These are phyloP conservation scores for Autographa gamma DNA, from an alignment of 2,888 invertebrate species.

Conservation along the genomic window DNA sequence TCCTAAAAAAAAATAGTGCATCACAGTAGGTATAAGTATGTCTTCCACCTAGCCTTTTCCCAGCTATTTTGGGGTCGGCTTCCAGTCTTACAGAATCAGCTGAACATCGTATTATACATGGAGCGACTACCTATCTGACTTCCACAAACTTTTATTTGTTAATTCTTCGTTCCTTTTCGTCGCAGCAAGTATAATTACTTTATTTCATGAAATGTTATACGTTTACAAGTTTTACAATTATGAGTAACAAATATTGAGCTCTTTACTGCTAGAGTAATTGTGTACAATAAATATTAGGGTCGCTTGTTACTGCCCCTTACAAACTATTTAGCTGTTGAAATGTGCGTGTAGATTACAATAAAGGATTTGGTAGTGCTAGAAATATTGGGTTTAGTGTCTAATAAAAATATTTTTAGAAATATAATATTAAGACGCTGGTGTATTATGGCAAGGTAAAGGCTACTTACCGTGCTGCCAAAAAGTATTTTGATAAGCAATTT, in stretches of 20 bases:
- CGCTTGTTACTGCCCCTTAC: not conserved
- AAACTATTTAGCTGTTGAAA: not conserved
- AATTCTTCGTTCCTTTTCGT: too few species aligned
- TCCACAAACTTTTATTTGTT: too few species aligned
- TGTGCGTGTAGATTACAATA: constrained; percentile 4
- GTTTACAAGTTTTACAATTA: not conserved
- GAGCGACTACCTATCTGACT: too few species aligned
- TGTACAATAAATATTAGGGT: not conserved
- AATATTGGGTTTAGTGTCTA: not conserved
- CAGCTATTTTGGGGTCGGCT: not conserved
- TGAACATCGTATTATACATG: too few species aligned
- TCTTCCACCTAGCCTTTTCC: not conserved
- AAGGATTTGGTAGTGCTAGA: not conserved
- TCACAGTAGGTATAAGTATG: too few species aligned
- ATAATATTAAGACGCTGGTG: too few species aligned
- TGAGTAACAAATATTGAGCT: not conserved
- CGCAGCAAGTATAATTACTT: too few species aligned
- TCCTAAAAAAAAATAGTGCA: too few species aligned
- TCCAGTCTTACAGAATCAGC: too few species aligned
- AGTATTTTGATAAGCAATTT: too few species aligned
- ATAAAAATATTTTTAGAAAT: not conserved
- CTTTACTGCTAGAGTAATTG: not conserved
- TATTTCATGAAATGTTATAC: not conserved
- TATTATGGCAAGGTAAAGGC: too few species aligned
- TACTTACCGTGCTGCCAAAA: too few species aligned